A percentile compares a stretch with the other conserved stretches of the same genome.
These are phyloP conservation scores for Aldabrachelys gigantea DNA, from an alignment of 2,113 vertebrate species.

Conservation along the genomic window DNA sequence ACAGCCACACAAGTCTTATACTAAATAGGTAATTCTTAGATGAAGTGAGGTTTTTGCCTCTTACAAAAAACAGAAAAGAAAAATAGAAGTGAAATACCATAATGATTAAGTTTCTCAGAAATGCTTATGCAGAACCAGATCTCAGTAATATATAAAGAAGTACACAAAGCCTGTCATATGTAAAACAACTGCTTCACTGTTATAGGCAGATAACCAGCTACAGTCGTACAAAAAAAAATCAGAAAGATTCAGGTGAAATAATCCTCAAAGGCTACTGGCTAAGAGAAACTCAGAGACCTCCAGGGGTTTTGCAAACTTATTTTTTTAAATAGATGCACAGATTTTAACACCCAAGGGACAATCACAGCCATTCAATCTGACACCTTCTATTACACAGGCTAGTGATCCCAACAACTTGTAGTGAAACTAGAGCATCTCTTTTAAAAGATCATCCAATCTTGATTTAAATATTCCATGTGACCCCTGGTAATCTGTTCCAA, in stretches of 20 bases:
- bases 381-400: rapidly evolving
- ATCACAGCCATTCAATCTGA: rapidly evolving
- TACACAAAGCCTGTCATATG: neutral
- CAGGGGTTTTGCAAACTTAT: rapidly evolving
- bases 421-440: neutral
- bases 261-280: neutral
- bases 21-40: neutral
- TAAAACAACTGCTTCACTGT: neutral
- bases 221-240: neutral
- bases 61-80: neutral
- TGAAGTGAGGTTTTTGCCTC: neutral
- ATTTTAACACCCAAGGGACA: neutral
- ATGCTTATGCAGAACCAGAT: neutral
- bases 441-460: neutral
- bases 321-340: neutral
- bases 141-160: neutral
- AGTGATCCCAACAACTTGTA: rapidly evolving
- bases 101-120: neutral
- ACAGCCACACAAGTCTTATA: neutral
- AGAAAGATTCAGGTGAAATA: neutral
- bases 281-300: rapidly evolving
- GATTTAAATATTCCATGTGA: neutral
- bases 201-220: neutral
- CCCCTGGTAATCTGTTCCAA: neutral
- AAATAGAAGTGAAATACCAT: neutral